phyloP scores from a whole-genome alignment of 2,113 vertebrate genomes.

The Seriola aureovittata region DNA sequence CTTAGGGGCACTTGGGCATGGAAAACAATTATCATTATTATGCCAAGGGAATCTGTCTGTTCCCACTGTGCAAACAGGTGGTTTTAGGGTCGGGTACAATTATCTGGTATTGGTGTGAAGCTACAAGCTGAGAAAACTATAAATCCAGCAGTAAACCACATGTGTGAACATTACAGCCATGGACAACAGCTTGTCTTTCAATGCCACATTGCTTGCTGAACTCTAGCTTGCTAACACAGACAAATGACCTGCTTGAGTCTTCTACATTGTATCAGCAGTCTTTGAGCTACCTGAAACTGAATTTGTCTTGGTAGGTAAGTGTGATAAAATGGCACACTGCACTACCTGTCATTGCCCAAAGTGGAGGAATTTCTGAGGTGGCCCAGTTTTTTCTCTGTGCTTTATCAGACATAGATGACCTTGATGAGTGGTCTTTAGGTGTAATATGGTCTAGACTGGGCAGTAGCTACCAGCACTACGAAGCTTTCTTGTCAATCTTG shows the following conservation, averaged over 20 bases:
- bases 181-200: neutral
- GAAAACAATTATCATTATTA: constrained; percentile 41
- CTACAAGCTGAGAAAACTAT: neutral
- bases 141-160: neutral
- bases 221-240: constrained; percentile 1
- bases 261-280: too few relatives aligned
- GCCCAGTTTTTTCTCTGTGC: neutral
- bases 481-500: neutral
- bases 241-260: neutral
- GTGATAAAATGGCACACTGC: neutral
- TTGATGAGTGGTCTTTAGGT: neutral
- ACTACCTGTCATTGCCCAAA: neutral
- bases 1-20: neutral
- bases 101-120: neutral
- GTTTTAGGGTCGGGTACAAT: neutral
- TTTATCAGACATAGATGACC: neutral
- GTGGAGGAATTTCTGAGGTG: neutral
- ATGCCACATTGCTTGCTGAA: constrained; percentile 3
- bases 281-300: neutral
- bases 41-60: neutral
- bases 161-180: neutral
- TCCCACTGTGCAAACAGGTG: constrained; percentile 1
- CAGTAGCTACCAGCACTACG: neutral
- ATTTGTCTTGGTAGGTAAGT: neutral
- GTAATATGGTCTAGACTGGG: neutral